Percentiles rank a stretch among this genome's conserved stretches.
These are phyloP conservation scores for Suillia variegata DNA, from an alignment of 2,888 invertebrate genomes.

Conservation along the genomic window DNA sequence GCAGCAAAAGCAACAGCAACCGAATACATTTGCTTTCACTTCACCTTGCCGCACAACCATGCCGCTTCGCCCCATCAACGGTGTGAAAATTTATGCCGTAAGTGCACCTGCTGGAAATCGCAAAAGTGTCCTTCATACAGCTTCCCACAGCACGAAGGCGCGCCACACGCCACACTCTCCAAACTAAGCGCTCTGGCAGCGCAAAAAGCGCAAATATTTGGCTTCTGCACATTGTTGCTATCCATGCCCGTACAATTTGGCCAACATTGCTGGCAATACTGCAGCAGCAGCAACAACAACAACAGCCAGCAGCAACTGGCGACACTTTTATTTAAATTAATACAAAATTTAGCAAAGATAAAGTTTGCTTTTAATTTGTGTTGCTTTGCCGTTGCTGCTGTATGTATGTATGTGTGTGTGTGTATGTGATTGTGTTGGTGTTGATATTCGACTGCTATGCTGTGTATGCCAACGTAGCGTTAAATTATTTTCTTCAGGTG, in stretches of 20 bases:
- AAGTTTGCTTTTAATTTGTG: constrained; percentile 47
- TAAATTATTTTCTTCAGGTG: constrained; percentile 29
- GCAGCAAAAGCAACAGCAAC: not conserved
- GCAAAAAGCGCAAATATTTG: constrained; percentile 31
- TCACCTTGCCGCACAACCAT: too few species aligned
- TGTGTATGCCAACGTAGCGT: constrained; percentile 32
- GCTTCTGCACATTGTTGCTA: constrained; percentile 21
- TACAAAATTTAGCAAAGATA: constrained; percentile 43
- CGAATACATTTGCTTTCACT: too few species aligned
- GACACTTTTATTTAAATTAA: constrained; percentile 44
- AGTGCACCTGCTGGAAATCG: constrained; percentile 39
- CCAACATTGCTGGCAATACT: not conserved
- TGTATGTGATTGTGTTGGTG: not conserved
- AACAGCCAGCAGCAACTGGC: constrained; percentile 25
- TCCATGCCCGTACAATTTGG: constrained; percentile 4
- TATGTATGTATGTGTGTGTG: not conserved
- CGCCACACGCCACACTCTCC: not conserved
- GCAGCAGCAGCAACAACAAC: constrained; percentile 4
- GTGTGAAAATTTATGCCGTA: constrained; percentile 39
- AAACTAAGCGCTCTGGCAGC: not conserved
- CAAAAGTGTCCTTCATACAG: not conserved
- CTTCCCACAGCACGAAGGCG: not conserved
- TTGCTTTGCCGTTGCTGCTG: constrained; percentile 4
- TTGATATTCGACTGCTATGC: not conserved
- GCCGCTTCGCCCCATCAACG: constrained; percentile 3